A percentile compares a stretch with the other conserved stretches of the same genome.
Conservation (phyloP, 1,140 invertebrate species). For the Littorina saxatilis region DNA sequence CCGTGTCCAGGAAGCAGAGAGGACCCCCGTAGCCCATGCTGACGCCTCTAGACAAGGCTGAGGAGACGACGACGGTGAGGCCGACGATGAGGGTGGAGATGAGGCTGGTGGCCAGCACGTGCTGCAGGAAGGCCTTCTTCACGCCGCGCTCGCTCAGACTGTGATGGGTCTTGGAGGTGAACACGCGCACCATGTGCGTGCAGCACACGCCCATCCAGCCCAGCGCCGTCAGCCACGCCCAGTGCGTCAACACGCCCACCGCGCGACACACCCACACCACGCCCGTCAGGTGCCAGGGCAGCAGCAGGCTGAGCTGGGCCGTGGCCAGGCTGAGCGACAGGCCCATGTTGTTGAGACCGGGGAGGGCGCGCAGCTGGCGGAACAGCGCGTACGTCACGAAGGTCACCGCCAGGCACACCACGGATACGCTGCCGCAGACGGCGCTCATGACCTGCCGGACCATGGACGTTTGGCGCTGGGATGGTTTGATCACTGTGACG, state of each 20-base stretch:
- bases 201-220: too few species aligned
- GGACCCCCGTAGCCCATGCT: slow-evolving; percentile 10
- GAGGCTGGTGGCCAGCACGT: background rate
- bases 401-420: too few species aligned
- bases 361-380: too few species aligned
- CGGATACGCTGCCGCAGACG: too few species aligned
- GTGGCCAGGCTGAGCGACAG: background rate
- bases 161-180: background rate
- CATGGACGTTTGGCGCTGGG: background rate
- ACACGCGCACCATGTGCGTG: slow-evolving; percentile 1
- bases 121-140: background rate
- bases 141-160: background rate
- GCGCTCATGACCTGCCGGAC: slow-evolving; percentile 3
- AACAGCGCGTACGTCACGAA: slow-evolving; percentile 74
- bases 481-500: background rate
- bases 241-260: too few species aligned
- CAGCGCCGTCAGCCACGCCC: too few species aligned
- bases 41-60: background rate
- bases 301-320: background rate
- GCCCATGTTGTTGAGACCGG: background rate
- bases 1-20: background rate
- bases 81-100: background rate
- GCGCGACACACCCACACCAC: too few species aligned
- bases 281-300: background rate
- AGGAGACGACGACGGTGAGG: background rate